Conservation (phyloP, 1,140 invertebrate species). For the Pogonognathellus flavescens region DNA sequence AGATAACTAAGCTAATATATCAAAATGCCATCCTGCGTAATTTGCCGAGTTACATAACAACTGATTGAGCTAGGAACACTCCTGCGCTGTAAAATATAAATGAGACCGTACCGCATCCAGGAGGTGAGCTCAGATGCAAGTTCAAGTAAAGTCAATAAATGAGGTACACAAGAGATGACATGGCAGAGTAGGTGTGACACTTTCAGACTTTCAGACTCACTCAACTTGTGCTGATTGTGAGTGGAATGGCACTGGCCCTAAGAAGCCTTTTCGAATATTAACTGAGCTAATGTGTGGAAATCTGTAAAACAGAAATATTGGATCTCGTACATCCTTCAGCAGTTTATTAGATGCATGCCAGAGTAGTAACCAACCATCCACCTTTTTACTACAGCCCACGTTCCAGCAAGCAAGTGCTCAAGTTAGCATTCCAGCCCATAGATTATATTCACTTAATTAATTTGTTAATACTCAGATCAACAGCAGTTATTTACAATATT, state of each 20-base stretch:
- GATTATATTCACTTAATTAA: conserved; percentile 5
- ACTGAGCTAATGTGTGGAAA: conserved; percentile 80
- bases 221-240: conserved; percentile 38
- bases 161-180: conserved; percentile 47
- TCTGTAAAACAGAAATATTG: conserved; percentile 72
- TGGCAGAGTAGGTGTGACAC: conserved; percentile 36
- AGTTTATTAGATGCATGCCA: conserved; percentile 41
- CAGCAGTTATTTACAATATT: too few species aligned
- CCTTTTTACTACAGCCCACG: conserved; percentile 42
- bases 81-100: conserved; percentile 46
- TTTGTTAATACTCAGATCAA: neutral
- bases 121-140: conserved; percentile 47
- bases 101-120: conserved; percentile 48
- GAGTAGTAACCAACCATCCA: conserved; percentile 21
- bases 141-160: conserved; percentile 50
- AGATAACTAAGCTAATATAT: conserved; percentile 7
- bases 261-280: conserved; percentile 76
- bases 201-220: conserved; percentile 41
- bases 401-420: conserved; percentile 45
- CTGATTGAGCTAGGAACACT: conserved; percentile 38
- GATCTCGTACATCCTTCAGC: conserved; percentile 30
- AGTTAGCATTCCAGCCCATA: conserved; percentile 43
- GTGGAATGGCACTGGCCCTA: conserved; percentile 49
- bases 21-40: conserved; percentile 25
- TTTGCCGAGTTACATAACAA: conserved; percentile 32